A percentile compares a stretch with the other conserved stretches of the same genome.
Evolutionary conservation across 2,113 vertebrate genomes (phyloP).

Genomic region (Brienomyrus brachyistius): DNA sequence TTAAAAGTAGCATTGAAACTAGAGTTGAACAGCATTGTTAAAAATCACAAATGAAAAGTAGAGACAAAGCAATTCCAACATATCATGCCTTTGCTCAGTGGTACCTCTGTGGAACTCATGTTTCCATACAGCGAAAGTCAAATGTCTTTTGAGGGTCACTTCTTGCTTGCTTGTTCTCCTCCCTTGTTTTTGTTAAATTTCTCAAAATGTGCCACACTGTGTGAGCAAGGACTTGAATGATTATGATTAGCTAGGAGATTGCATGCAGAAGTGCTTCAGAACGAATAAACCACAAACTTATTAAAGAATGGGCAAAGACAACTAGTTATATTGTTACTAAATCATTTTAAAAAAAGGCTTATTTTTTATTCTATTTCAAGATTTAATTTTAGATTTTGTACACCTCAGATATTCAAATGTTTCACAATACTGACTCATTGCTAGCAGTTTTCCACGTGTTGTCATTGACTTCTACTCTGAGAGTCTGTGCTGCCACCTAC

Average conservation of each 20-base stretch:
- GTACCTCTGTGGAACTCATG: not conserved
- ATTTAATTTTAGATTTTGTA: not conserved
- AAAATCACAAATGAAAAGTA: not conserved
- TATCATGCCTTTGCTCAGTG: not conserved
- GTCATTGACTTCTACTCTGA: not conserved
- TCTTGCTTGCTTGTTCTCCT: not conserved
- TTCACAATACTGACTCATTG: not conserved
- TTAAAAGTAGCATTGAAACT: not conserved
- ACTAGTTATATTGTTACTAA: not conserved
- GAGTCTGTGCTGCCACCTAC: not conserved
- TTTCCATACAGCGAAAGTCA: not conserved
- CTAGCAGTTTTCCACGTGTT: not conserved
- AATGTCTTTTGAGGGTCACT: not conserved
- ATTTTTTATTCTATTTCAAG: not conserved
- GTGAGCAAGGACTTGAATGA: not conserved
- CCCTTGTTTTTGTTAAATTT: not conserved
- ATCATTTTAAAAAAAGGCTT: not conserved
- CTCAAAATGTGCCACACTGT: not conserved
- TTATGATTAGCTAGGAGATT: not conserved
- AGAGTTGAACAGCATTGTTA: not conserved
- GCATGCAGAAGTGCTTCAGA: not conserved
- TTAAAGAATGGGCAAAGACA: not conserved
- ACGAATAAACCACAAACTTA: not conserved
- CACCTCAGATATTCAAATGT: not conserved
- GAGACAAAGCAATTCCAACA: not conserved